Evolutionary conservation across 2,113 vertebrate species (phyloP), one percentile per base, ranked within the genome.

Genomic region (Leucosticte australis): DNA sequence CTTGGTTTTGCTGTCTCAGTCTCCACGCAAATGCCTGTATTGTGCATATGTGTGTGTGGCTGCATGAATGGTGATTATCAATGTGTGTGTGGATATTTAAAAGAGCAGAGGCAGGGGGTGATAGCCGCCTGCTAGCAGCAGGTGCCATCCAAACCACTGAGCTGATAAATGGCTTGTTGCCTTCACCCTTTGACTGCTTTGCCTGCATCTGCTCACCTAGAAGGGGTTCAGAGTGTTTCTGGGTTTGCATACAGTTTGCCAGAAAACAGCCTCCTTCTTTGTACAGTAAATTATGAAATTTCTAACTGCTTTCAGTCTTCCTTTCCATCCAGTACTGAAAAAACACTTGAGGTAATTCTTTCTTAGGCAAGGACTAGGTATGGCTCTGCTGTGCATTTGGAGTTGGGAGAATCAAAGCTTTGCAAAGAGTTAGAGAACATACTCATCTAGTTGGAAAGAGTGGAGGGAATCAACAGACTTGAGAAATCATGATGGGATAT

Each of bases 41-140:
- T 77, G 73, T 80, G 70, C 2, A 1, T 62, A 2, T 44, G 47
- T 47, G 41, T 47, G 41, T 79, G 44, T 57, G 64, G 49, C 63
- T 89, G 73, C 77, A 10, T 65, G 52, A 71, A 59, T 68, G 80
- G 55, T 50, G 74, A 13, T 62, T 88, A 37, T 30, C 35, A 50
- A 68, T 16, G n/a, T 24, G 37, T 49, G 64, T 63, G 46, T 39
- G 49, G 28, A 9, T 83, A 30, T 33, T 67, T 46, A 49, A 68
- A 63, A 90, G 87, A 65, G n/a, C 41, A 30, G 88, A 68, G 68
- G 68, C 30, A 20, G 42, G 28, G 42, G 46, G 20, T 68, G 71
- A 60, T 81, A 83, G 70, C 62, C 84, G 65, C 70, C 81, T 94
- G 87, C 68, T 44, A 82, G 35, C 68, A 73, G 64, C 86, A 74